These are phyloP conservation scores for Cactoblastis cactorum DNA, from an alignment of 2,888 invertebrate species.

Conservation along the genomic window DNA sequence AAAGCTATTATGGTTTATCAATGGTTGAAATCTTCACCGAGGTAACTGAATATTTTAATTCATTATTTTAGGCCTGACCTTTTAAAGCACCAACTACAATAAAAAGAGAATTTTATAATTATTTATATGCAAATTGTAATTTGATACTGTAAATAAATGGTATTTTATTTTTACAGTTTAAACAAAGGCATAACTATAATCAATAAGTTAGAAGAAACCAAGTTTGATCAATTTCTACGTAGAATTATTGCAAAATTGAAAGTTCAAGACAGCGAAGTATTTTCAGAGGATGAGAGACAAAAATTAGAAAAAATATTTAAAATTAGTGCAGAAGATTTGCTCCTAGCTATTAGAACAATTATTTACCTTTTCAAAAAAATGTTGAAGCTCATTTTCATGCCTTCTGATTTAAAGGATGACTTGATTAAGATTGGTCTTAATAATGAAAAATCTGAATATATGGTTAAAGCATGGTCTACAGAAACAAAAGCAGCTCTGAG, in stretches of 20 bases:
- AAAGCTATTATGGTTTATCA: slow-evolving; percentile 50
- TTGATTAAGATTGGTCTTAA: slow-evolving; percentile 48
- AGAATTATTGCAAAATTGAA: slow-evolving; percentile 57
- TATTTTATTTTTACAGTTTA: slow-evolving; percentile 37
- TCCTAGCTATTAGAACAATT: slow-evolving; percentile 55
- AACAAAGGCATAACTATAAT: slow-evolving; percentile 51
- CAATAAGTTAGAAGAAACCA: slow-evolving; percentile 54
- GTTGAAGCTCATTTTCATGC: slow-evolving; percentile 66
- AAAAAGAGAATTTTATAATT: too few species aligned
- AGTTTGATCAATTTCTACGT: slow-evolving; percentile 64
- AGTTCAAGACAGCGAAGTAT: slow-evolving; percentile 54
- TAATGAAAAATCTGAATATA: slow-evolving; percentile 52
- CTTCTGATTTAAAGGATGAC: slow-evolving; percentile 56
- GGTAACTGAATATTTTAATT: slow-evolving; percentile 31
- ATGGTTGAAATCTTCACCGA: slow-evolving; percentile 55
- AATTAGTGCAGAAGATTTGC: slow-evolving; percentile 46
- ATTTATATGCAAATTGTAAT: too few species aligned
- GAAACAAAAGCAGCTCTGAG: slow-evolving; percentile 57
- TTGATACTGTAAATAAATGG: background rate
- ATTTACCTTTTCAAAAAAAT: slow-evolving; percentile 58
- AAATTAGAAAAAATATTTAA: slow-evolving; percentile 63
- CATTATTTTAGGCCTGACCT: too few species aligned
- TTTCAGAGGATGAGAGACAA: slow-evolving; percentile 54
- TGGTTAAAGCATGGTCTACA: slow-evolving; percentile 63
- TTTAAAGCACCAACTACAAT: too few species aligned